phyloP scores from a whole-genome alignment of 2,888 invertebrate genomes.

The Agrochola litura region DNA sequence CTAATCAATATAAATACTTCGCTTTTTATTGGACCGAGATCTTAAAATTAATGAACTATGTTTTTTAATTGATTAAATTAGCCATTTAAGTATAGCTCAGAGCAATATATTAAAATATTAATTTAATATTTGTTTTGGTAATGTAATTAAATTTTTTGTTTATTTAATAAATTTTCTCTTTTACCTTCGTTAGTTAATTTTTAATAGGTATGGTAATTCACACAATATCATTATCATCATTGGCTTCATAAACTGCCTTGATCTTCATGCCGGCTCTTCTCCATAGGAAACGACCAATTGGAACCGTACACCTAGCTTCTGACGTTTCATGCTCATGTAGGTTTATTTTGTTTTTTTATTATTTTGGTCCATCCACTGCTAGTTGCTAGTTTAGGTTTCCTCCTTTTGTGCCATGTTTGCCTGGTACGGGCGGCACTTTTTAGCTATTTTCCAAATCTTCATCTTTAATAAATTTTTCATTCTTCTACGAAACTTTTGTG shows the following conservation, averaged over 20 bases:
- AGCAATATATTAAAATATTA: constrained; percentile 7
- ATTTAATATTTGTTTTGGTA: constrained; percentile 6
- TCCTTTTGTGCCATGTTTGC: too few relatives aligned
- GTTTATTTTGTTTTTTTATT: too few relatives aligned
- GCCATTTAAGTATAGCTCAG: constrained; percentile 17
- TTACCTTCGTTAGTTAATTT: background rate
- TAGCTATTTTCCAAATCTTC: background rate
- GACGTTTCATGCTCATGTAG: too few relatives aligned
- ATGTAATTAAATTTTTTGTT: constrained; percentile 29
- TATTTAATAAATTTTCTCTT: background rate
- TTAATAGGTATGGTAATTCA: background rate
- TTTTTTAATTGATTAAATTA: constrained; percentile 49
- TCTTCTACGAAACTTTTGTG: too few relatives aligned
- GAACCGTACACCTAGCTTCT: too few relatives aligned
- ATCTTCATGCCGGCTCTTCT: too few relatives aligned
- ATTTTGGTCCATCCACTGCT: too few relatives aligned
- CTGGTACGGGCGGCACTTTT: background rate
- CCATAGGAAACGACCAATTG: too few relatives aligned
- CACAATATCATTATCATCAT: background rate
- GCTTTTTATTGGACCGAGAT: background rate
- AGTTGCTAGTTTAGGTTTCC: accelerated
- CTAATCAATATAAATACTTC: constrained; percentile 27
- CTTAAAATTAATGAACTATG: constrained; percentile 20
- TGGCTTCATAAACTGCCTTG: background rate
- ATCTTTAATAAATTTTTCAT: background rate